Conservation (phyloP, 1,140 invertebrate species). For the Doryteuthis pealeii region DNA sequence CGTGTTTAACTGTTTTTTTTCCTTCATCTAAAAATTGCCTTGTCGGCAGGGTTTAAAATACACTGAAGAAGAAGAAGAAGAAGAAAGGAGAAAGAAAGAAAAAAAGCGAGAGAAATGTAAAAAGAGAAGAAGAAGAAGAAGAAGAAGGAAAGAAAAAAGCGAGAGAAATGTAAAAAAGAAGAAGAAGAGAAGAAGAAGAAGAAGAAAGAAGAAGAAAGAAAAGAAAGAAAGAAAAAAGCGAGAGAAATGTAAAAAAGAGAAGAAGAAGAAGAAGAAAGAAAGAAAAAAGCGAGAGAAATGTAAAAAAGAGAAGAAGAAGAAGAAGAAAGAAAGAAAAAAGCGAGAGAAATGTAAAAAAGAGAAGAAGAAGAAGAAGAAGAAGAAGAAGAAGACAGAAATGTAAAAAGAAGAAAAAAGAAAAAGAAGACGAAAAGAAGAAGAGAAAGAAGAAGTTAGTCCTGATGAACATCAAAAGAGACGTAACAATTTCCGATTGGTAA, state of each 20-base stretch:
- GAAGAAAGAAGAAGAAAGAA: background rate
- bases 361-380: background rate
- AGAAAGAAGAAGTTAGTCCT: no score
- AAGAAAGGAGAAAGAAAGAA: background rate
- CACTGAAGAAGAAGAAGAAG: no score
- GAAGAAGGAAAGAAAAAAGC: background rate
- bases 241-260: background rate
- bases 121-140: background rate
- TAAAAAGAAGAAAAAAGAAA: background rate
- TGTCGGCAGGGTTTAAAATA: no score
- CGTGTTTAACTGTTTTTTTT: no score
- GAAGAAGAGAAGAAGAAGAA: background rate
- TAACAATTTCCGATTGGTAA: no score
- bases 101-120: background rate
- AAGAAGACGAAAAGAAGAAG: background rate
- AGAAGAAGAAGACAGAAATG: background rate
- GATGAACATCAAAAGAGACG: no score
- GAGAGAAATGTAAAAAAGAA: background rate
- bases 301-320: no score
- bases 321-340: no score
- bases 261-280: background rate
- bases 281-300: no score
- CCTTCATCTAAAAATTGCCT: no score
- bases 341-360: no score
- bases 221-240: background rate